Base-by-base conservation (phyloP, 2,113 vertebrate species). In the Corythoichthys haematopterus region DNA sequence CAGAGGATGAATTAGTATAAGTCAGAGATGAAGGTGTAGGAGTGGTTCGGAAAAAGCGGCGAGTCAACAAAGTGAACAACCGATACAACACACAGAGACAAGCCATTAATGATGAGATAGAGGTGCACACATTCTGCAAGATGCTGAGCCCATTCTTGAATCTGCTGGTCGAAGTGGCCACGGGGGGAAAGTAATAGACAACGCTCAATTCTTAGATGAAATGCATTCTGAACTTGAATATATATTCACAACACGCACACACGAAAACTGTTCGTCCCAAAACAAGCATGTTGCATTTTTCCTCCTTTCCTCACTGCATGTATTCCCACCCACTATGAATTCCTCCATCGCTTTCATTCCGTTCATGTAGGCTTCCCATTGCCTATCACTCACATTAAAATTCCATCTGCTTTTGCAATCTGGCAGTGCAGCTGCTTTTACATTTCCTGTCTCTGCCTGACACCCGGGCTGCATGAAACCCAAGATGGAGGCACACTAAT, bases 371-470 rank as follows among this genome's bases (percentile, higher is more conserved):
- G 40, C 66, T 74, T 69, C 76, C 63, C 59, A 13, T 68, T 28
- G 53, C 73, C 75, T 48, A 66, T 82, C 82, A 68, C 65, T 89
- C 86, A 80, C 71, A 80, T 71, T 84, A 77, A 82, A 80, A 81
- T 78, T 84, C 83, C 82, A 77, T 89, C 82, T 83, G 80, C 76
- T 79, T 76, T 52, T 67, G 56, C 83, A 84, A 70, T 77, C 79
- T 84, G 76, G 65, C 71, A 64, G 58, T 59, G 52, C 78, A 80
- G 65, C 75, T 77, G 72, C 68, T 53, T 64, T 64, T 45, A 70
- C 63, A 68, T 72, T 66, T 56, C 47, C 74, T 28, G 47, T 76
- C 51, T 67, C 75, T 68, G 53, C 56, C 36, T 3, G 3, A 64
- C 36, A 57, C 55, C 35, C 28, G 20, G 7, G 13, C 14, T 28